Evolutionary conservation across 2,888 invertebrate species (phyloP).

Genomic region (Synanthedon myopaeformis): DNA sequence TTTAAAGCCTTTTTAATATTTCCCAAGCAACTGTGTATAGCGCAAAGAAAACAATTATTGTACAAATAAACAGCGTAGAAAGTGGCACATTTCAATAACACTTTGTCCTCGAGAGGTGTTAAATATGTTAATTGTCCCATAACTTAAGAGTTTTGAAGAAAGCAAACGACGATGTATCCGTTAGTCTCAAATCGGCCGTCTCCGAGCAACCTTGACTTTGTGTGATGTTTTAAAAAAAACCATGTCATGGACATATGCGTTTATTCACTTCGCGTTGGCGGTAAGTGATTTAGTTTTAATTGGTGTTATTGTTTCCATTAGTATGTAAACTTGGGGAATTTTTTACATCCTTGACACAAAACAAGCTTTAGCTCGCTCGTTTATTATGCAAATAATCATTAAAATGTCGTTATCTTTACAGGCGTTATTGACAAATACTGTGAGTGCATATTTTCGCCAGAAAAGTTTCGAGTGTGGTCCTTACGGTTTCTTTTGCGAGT

Average conservation of each 20-base stretch:
- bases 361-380: too few species aligned
- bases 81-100: constrained; percentile 15
- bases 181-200: constrained; percentile 33
- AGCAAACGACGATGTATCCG: constrained; percentile 19
- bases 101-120: constrained; percentile 36
- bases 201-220: constrained; percentile 17
- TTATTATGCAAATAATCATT: too few species aligned
- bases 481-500: constrained; percentile 51
- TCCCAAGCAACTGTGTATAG: too few species aligned
- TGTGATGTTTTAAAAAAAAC: not conserved
- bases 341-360: too few species aligned
- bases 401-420: too few species aligned
- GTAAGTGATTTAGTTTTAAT: not conserved
- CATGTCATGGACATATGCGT: not conserved
- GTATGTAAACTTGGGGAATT: too few species aligned
- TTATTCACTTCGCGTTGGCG: not conserved
- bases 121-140: constrained; percentile 46
- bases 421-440: not conserved
- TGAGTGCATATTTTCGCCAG: constrained; percentile 18
- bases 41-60: not conserved
- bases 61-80: not conserved
- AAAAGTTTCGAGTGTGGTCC: constrained; percentile 42
- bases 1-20: too few species aligned
- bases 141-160: constrained; percentile 32
- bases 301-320: not conserved